Evolutionary conservation across 2,113 vertebrate species (phyloP), one percentile per base, ranked within the genome.

Genomic region (Amia ocellicauda): DNA sequence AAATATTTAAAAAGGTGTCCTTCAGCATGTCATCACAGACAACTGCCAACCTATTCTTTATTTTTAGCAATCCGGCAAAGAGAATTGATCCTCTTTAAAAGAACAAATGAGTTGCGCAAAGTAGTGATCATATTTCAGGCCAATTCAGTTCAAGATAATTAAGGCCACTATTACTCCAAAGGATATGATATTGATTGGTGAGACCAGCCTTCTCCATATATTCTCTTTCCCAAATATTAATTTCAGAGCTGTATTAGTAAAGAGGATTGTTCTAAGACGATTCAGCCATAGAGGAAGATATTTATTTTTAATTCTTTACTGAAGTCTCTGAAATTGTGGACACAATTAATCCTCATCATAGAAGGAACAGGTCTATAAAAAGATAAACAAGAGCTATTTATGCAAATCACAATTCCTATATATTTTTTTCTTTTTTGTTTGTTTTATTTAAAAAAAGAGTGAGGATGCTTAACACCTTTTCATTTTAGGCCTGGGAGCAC

Each of bases 41-140:
- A n/a, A 51, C 64, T 52, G 72, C 68, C 71, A 69, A 71, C 82
- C 76, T 66, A 73, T 78, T 74, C 78, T 19, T 81, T 61, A 66
- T 73, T 72, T 72, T 76, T 78, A 78, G 74, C 75, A 75, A 82
- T 81, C 63, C 74, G 67, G 74, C 71, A 75, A 70, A 71, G 81
- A 70, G 81, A 79, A 88, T 84, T 83, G 85, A 88, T 89, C 85
- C 79, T 85, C 67, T 71, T 79, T 83, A 77, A 78, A 83, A 78
- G 67, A 85, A 79, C 75, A 83, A 88, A 89, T 82, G 80, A 82
- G 78, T 80, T 74, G 74, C 74, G 71, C 72, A 80, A 83, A 83
- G 82, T 76, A 76, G 80, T 75, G 80, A 84, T 89, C 84, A 86
- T 83, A 85, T 85, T 83, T 86, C 78, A 83, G 79, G 71, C 58